Percentiles rank a stretch among this genome's conserved stretches.
Conservation (phyloP, 2,113 vertebrate genomes). For the Aegithalos caudatus region DNA sequence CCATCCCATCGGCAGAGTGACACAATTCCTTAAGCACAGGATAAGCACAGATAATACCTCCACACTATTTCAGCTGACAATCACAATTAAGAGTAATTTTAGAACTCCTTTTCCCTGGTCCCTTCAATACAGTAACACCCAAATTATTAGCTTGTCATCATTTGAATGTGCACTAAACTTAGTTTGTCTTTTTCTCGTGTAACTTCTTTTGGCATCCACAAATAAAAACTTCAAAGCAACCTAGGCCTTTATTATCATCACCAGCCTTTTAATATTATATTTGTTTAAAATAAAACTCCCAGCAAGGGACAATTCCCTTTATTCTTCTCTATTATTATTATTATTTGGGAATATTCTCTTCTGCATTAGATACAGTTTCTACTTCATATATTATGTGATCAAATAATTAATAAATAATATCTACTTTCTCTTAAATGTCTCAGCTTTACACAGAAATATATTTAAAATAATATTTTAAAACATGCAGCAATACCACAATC, state of each 20-base stretch:
- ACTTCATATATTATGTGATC: background rate
- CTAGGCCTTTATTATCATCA: background rate
- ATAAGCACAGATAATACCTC: background rate
- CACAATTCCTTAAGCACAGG: background rate
- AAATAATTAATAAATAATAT: background rate
- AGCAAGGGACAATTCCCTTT: background rate
- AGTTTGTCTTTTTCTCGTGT: background rate
- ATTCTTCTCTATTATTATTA: background rate
- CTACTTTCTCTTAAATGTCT: background rate
- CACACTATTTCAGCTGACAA: background rate
- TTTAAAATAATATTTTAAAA: background rate
- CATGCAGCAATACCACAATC: background rate
- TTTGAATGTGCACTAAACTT: background rate
- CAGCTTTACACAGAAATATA: background rate
- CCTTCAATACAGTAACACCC: background rate
- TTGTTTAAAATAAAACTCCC: background rate
- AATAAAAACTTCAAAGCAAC: background rate
- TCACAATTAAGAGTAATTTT: constrained; percentile 36
- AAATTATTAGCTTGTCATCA: background rate
- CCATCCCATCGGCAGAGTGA: background rate
- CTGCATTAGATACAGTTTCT: background rate
- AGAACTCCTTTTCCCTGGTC: background rate
- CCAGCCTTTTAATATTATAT: background rate
- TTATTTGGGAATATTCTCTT: background rate
- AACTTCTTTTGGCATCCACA: background rate